phyloP scores from a whole-genome alignment of 2,888 invertebrate species.

The Drosophila tanythrix region DNA sequence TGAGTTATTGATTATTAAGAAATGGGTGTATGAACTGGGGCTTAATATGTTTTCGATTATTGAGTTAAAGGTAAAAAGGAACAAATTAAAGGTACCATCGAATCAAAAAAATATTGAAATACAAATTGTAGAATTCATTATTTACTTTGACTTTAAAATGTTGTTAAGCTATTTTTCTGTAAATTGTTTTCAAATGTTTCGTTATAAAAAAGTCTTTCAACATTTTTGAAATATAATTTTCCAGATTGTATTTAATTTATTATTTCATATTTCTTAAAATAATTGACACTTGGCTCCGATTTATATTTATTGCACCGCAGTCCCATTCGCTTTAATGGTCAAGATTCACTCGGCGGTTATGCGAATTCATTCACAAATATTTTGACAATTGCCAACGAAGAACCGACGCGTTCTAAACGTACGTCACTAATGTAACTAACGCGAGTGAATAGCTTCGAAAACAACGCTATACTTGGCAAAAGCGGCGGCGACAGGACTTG shows the following conservation, averaged over 20 bases:
- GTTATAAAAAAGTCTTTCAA: neutral
- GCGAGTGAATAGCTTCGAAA: slow-evolving; percentile 43
- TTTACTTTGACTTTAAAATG: neutral
- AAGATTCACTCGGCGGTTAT: slow-evolving; percentile 15
- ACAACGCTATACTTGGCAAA: slow-evolving; percentile 36
- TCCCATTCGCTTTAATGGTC: slow-evolving; percentile 6
- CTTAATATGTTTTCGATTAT: neutral
- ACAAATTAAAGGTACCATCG: neutral
- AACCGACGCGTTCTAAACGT: slow-evolving; percentile 58
- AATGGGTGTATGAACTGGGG: neutral
- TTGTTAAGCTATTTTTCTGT: neutral
- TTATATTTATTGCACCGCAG: slow-evolving; percentile 6
- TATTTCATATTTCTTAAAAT: neutral
- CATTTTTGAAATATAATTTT: neutral
- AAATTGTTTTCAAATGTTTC: neutral
- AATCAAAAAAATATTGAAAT: neutral
- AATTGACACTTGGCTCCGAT: slow-evolving; percentile 25
- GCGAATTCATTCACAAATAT: slow-evolving; percentile 56
- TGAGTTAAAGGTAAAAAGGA: neutral
- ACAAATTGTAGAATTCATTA: neutral
- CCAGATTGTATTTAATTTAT: neutral
- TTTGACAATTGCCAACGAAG: slow-evolving; percentile 40
- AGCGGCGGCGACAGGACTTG: slow-evolving; percentile 49
- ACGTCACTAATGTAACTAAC: slow-evolving; percentile 61
- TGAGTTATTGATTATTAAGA: neutral